These are phyloP conservation scores for Illadopsis cleaveri DNA, from an alignment of 2,113 vertebrate genomes.

Conservation along the genomic window DNA sequence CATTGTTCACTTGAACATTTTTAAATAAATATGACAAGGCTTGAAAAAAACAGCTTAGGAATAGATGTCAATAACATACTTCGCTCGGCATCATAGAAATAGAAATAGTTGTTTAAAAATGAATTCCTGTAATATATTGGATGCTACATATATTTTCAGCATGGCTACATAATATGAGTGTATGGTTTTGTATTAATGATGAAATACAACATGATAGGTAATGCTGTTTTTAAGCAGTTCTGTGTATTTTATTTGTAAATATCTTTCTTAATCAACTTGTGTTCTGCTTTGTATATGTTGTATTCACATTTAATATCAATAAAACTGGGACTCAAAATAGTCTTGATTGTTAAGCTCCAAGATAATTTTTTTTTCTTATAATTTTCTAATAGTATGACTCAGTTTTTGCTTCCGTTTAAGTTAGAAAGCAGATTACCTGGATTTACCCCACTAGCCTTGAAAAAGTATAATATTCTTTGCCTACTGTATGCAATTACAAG, in stretches of 20 bases:
- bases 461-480: slow-evolving; percentile 3
- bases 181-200: not conserved
- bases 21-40: not conserved
- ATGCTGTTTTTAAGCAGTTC: not conserved
- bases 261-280: not conserved
- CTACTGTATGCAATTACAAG: slow-evolving; percentile 1
- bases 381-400: not conserved
- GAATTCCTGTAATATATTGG: not conserved
- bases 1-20: not conserved
- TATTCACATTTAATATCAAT: slow-evolving; percentile 4
- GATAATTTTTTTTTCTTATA: not conserved
- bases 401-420: not conserved
- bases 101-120: not conserved
- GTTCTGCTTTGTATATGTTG: not conserved
- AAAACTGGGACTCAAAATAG: not conserved
- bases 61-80: not conserved
- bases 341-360: not conserved
- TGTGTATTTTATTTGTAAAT: not conserved
- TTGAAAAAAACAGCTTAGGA: not conserved
- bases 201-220: not conserved
- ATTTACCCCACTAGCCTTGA: not conserved
- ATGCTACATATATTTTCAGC: not conserved
- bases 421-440: not conserved
- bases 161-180: not conserved
- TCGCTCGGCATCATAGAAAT: not conserved